These are phyloP conservation scores for Gnatocerus cornutus DNA, from an alignment of 2,888 invertebrate species.

Conservation along the genomic window DNA sequence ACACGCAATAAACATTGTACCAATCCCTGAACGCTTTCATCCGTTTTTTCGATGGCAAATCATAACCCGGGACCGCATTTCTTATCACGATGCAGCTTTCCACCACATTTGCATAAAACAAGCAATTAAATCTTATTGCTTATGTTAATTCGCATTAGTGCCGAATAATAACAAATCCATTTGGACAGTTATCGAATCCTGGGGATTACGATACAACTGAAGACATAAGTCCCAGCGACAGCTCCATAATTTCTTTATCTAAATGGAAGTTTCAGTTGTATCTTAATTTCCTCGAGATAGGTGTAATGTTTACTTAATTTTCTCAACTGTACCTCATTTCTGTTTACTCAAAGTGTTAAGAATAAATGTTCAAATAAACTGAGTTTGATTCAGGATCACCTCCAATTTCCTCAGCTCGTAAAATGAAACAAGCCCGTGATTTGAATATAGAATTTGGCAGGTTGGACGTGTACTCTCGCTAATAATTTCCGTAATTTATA, in stretches of 20 bases:
- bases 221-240: no score
- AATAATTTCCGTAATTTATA: slow-evolving; percentile 26
- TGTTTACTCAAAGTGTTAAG: no score
- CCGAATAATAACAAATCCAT: slow-evolving; percentile 25
- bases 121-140: slow-evolving; percentile 39
- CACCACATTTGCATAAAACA: slow-evolving; percentile 38
- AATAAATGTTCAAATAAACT: no score
- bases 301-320: no score
- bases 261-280: no score
- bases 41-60: slow-evolving; percentile 25
- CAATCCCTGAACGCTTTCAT: slow-evolving; percentile 33
- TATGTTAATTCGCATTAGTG: slow-evolving; percentile 38
- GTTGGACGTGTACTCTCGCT: slow-evolving; percentile 1
- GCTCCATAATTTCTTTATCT: no score
- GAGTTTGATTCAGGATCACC: no score
- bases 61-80: slow-evolving; percentile 27
- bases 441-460: neutral
- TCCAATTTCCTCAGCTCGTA: no score
- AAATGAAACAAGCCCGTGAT: slow-evolving; percentile 1
- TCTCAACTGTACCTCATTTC: no score
- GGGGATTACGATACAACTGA: neutral
- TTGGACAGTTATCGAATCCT: slow-evolving; percentile 13
- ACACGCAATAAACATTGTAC: slow-evolving; percentile 36
- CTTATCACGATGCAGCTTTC: slow-evolving; percentile 40
- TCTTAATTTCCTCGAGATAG: no score